Base-by-base conservation (phyloP, 2,888 invertebrate genomes). In the Tiliacea citrago region DNA sequence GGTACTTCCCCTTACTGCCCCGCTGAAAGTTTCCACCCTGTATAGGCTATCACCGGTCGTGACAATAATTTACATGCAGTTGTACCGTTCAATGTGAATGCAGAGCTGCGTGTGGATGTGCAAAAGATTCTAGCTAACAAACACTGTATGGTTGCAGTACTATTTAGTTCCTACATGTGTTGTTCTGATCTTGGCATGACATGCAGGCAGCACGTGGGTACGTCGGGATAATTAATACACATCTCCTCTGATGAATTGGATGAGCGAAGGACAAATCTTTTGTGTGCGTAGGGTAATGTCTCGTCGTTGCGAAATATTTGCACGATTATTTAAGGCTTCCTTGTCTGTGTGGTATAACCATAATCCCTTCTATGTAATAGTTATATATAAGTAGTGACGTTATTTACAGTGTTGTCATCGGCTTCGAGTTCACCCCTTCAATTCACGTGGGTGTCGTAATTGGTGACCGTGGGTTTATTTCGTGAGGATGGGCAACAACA, bases 191-290 rank as follows among this genome's bases (percentile, higher is more conserved):
- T 75, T 70, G 82, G 80, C 58, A 21, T 60, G 79, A 12, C 75
- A 77, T 70, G 87, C 83, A 80, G 87, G 86, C 77, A 72, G 85
- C 75, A 83, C 80, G 87, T 87, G 86, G 86, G 87, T 70, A 76
- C 68, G 70, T 65, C 77, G 75, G 67, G 77, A 53, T 79, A 83
- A 86, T 87, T 83, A 86, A 83, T 75, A 77, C 77, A 57, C 58
- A 29, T 68, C 68, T 57, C 29, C 29, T 62, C 67, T 77, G 62
- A 76, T 77, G 75, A 77, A 75, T 82, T 65, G 47, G 69, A 72
- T 68, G 78, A 74, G 67, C 74, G 71, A 85, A 87, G 87, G 87
- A 83, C 83, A 58, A 75, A 63, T 63, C 62, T 82, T 86, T 77
- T 68, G 74, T 58, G 61, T 53, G 61, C 74, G 35, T 77, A 86